These are phyloP conservation scores for Thalpophila matura DNA, from an alignment of 2,888 invertebrate species.

Conservation along the genomic window DNA sequence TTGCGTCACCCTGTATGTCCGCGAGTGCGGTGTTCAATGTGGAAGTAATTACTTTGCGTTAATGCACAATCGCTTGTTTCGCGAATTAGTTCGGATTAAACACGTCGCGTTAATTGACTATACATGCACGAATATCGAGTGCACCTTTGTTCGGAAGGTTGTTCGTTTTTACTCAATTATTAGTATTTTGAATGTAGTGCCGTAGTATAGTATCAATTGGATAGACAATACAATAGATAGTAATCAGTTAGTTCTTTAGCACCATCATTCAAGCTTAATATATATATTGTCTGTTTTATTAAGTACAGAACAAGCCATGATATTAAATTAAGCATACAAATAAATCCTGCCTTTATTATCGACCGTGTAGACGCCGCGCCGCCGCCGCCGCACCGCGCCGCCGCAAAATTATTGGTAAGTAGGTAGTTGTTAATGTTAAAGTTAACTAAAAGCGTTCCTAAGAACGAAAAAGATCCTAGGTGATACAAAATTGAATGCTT, in stretches of 20 bases:
- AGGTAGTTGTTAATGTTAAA: no score
- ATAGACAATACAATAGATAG: no score
- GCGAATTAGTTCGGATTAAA: neutral
- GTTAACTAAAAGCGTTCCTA: no score
- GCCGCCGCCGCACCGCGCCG: no score
- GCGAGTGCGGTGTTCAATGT: conserved; percentile 1
- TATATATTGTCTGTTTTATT: neutral
- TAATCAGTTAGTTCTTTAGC: no score
- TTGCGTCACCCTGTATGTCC: neutral
- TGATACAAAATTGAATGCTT: no score
- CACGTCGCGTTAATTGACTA: neutral
- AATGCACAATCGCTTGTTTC: neutral
- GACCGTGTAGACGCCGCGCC: no score
- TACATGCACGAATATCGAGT: neutral
- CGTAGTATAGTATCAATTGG: neutral
- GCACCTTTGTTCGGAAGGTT: no score
- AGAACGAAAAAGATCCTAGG: no score
- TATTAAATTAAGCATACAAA: neutral
- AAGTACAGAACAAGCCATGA: neutral
- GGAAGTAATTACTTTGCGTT: conserved; percentile 5
- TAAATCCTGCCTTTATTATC: conserved; percentile 12
- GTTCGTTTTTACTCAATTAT: no score
- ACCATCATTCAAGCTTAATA: neutral
- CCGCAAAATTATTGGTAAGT: no score
- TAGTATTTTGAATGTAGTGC: no score